Base-by-base conservation (phyloP, 2,113 vertebrate species). In the Podiceps cristatus region DNA sequence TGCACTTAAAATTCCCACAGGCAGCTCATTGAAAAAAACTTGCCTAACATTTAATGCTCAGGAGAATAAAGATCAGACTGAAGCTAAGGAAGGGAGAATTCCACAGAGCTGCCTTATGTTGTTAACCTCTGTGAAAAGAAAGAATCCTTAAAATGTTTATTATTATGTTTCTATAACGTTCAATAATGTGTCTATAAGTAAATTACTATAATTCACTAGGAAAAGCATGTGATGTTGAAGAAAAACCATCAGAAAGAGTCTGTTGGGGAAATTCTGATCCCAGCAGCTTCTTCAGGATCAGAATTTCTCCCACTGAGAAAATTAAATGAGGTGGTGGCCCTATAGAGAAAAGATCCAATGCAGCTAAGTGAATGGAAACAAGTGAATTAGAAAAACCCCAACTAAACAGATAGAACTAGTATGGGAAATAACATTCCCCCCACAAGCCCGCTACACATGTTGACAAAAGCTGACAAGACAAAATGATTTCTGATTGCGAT, bases 271-370 rank as follows among this genome's bases (percentile, higher is more conserved):
- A 86, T 78, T 77, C 33, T 62, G 15, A 77, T 81, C 12, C 50
- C 60, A 88, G 45, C 44, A 90, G 25, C 58, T 86, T 92, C 60
- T 66, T 82, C 53, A 72, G 42, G 58, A 67, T 33, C 15, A 83
- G 49, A 76, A 47, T 60, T 91, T 81, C 23, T 83, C 24, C 76
- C 85, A 85, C n/a, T 69, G 47, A 93, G 76, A 95, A 91, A 97
- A 96, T 90, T 92, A 96, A 97, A 94, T 93, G 79, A 92, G 62
- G 22, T 81, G 27, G 64, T 93, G 78, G 85, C 81, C 96, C 71
- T 49, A 64, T 1, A 71, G 67, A 93, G 86, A 94, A 97, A 93
- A 94, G 81, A 96, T 90, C 81, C 73, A 73, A 82, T 59, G 50
- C 67, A 96, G 80, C 25, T 69, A 94, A 83, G 74, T 83, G 73